These are phyloP conservation scores for Diplodus sargus DNA, from an alignment of 2,797 vertebrate genomes.

Conservation along the genomic window DNA sequence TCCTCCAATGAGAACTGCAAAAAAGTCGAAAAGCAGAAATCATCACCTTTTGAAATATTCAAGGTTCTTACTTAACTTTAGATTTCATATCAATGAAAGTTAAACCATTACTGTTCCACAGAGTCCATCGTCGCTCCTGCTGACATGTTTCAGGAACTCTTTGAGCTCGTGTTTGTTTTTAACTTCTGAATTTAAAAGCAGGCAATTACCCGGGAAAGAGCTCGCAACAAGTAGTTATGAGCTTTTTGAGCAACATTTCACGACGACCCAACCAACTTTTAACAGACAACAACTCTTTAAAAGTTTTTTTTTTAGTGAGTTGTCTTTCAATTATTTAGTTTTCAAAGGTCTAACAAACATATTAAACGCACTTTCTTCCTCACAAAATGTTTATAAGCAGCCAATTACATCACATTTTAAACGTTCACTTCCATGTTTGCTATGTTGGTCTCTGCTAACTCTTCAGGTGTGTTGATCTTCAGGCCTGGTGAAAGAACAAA, in stretches of 20 bases:
- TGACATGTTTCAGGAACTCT: background rate
- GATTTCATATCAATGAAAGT: background rate
- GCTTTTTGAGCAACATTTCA: background rate
- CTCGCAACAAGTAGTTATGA: background rate
- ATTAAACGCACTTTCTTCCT: background rate
- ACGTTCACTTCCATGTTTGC: background rate
- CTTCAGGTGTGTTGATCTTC: too few relatives aligned
- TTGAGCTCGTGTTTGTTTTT: background rate
- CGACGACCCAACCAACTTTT: background rate
- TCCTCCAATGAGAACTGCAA: constrained; percentile 6
- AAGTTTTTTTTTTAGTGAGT: background rate
- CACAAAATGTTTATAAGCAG: background rate
- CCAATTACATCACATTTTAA: background rate
- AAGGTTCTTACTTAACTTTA: background rate
- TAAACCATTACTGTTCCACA: background rate
- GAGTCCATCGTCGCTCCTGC: background rate
- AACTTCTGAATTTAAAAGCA: background rate
- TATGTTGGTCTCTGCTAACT: background rate
- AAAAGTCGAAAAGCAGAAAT: constrained; percentile 11
- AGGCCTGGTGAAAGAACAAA: too few relatives aligned
- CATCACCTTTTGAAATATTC: constrained; percentile 3
- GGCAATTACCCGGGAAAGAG: background rate
- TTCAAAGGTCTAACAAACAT: background rate
- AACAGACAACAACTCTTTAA: background rate
- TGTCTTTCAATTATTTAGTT: background rate